Percentiles rank a stretch among this genome's conserved stretches.
Conservation (phyloP, 2,797 vertebrate species). For the Melanogrammus aeglefinus region DNA sequence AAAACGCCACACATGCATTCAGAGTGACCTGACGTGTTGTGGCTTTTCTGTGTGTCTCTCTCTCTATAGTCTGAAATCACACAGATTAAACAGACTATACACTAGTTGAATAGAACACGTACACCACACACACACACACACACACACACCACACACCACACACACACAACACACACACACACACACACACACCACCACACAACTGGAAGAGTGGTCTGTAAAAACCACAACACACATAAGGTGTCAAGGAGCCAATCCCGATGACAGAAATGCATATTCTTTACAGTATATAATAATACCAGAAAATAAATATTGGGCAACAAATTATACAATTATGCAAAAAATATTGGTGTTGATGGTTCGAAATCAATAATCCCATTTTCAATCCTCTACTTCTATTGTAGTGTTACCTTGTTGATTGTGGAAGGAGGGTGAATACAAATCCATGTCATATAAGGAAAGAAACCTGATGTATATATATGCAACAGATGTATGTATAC, state of each 20-base stretch:
- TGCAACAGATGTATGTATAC: no score
- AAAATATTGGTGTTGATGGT: not conserved
- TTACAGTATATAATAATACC: not conserved
- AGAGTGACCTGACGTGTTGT: not conserved
- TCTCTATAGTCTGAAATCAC: not conserved
- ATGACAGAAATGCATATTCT: not conserved
- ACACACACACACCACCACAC: no score
- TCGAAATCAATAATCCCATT: not conserved
- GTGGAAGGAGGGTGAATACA: slow-evolving; percentile 1
- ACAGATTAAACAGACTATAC: not conserved
- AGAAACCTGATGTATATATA: not conserved
- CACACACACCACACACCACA: no score
- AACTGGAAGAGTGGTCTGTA: no score
- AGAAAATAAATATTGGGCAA: no score
- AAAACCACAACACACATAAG: not conserved
- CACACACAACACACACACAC: no score
- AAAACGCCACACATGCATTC: not conserved
- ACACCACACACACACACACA: no score
- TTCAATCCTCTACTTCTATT: not conserved
- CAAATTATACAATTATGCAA: not conserved
- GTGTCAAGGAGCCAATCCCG: not conserved
- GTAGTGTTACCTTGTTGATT: not conserved
- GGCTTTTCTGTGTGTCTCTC: not conserved
- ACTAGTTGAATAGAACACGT: not conserved
- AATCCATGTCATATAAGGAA: not conserved